phyloP scores from a whole-genome alignment of 2,888 invertebrate species.

The Abrostola tripartita region DNA sequence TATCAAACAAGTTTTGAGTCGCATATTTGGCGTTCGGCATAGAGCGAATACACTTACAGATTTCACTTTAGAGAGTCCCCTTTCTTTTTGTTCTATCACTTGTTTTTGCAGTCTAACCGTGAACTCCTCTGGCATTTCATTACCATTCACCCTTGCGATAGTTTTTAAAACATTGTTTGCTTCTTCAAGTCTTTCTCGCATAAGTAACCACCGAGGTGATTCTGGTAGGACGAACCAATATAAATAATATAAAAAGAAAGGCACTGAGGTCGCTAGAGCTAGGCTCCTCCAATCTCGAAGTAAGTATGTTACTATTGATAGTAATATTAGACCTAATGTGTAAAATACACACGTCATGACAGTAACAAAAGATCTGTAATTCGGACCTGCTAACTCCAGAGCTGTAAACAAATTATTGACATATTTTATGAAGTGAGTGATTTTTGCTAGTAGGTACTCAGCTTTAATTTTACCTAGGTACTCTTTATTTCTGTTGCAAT shows the following conservation, averaged over 20 bases:
- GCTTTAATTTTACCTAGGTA: background rate
- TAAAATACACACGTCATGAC: constrained; percentile 97
- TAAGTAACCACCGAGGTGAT: constrained; percentile 96
- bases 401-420: constrained; percentile 87
- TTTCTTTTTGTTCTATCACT: constrained; percentile 90
- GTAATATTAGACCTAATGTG: constrained; percentile 94
- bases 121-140: constrained; percentile 92
- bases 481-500: constrained; percentile 18
- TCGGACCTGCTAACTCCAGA: constrained; percentile 96
- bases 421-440: background rate
- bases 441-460: too few species aligned
- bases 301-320: constrained; percentile 95
- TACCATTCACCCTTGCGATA: constrained; percentile 93
- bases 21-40: constrained; percentile 95
- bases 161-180: constrained; percentile 93
- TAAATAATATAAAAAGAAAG: constrained; percentile 94
- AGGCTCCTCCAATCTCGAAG: constrained; percentile 95
- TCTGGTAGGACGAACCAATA: constrained; percentile 96
- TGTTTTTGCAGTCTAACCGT: constrained; percentile 92
- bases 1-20: constrained; percentile 94
- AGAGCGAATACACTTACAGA: constrained; percentile 89
- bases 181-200: constrained; percentile 94
- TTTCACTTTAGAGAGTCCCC: constrained; percentile 78
- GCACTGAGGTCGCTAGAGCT: constrained; percentile 94
- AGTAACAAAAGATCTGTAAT: constrained; percentile 96